A percentile compares a stretch with the other conserved stretches of the same genome.
Evolutionary conservation across 1,140 invertebrate species (phyloP).

Genomic region (Drosophila serrata): DNA sequence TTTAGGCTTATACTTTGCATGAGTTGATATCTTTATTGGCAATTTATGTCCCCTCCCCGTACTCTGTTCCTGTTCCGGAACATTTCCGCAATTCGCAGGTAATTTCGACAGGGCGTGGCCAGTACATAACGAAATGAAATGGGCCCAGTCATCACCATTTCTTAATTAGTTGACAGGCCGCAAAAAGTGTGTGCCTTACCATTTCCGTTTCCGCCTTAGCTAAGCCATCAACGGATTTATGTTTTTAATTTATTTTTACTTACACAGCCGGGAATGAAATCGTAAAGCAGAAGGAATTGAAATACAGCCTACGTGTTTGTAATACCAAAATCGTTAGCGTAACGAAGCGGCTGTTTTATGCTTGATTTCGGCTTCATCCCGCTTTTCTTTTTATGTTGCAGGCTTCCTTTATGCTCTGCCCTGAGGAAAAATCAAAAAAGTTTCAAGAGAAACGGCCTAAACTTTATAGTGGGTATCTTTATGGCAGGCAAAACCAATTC

Average conservation of each 20-base stretch:
- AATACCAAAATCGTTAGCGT: constrained; percentile 58
- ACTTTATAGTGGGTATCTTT: constrained; percentile 43
- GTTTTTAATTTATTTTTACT: constrained; percentile 68
- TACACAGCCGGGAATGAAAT: constrained; percentile 23
- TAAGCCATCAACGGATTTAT: constrained; percentile 40
- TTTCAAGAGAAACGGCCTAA: constrained; percentile 21
- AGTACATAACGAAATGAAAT: constrained; percentile 40
- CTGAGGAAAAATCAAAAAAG: constrained; percentile 35
- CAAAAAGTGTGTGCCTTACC: constrained; percentile 16
- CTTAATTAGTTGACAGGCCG: constrained; percentile 71
- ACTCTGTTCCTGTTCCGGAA: not conserved
- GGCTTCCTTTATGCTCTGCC: constrained; percentile 17
- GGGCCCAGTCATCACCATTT: constrained; percentile 52
- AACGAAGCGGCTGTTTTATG: constrained; percentile 54
- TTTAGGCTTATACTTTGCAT: constrained; percentile 61
- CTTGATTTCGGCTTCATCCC: constrained; percentile 40
- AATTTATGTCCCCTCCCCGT: constrained; percentile 52
- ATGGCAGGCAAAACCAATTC: constrained; percentile 10
- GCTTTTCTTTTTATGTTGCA: constrained; percentile 46
- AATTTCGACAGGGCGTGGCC: constrained; percentile 41
- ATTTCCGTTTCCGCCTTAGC: not conserved
- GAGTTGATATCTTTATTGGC: constrained; percentile 76
- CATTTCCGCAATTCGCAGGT: constrained; percentile 45
- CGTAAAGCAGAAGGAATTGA: constrained; percentile 28
- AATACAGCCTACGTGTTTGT: constrained; percentile 69